Conservation (phyloP, 1,140 invertebrate species). For the Aphaenogaster ashmeadi region DNA sequence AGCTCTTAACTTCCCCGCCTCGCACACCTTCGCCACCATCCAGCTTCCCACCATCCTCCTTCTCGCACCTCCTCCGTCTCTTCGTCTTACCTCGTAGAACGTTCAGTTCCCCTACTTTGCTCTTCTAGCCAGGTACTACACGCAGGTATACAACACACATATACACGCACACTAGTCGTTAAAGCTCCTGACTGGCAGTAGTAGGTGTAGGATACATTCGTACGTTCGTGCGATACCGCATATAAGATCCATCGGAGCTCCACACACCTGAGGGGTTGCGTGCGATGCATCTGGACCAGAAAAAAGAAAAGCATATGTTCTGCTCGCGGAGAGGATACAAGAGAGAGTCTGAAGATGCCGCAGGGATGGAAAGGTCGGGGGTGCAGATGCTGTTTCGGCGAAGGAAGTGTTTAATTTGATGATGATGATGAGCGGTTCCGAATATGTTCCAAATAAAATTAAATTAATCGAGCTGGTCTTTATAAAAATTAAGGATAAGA, state of each 20-base stretch:
- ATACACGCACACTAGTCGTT: conserved; percentile 5
- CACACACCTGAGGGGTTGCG: conserved; percentile 69
- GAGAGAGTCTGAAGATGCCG: not conserved
- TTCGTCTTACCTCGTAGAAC: conserved; percentile 67
- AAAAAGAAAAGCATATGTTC: conserved; percentile 77
- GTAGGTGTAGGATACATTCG: conserved; percentile 55
- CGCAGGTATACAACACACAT: conserved; percentile 74
- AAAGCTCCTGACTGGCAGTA: conserved; percentile 28
- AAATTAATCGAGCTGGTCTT: conserved; percentile 8
- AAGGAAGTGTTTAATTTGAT: conserved; percentile 53
- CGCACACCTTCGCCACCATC: conserved; percentile 43
- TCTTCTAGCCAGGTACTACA: conserved; percentile 80
- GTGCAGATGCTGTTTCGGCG: conserved; percentile 36
- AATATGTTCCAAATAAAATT: conserved; percentile 9
- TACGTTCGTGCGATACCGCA: conserved; percentile 15
- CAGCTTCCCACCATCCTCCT: conserved; percentile 30
- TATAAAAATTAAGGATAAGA: not conserved
- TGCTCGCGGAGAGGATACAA: not conserved
- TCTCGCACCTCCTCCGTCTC: conserved; percentile 58
- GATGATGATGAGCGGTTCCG: conserved; percentile 27
- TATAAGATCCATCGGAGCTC: conserved; percentile 31
- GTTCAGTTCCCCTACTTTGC: conserved; percentile 73
- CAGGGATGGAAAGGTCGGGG: conserved; percentile 22
- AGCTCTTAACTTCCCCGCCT: conserved; percentile 62
- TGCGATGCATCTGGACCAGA: conserved; percentile 73